phyloP scores from a whole-genome alignment of 64 coral and sea anemone species.

The Dendronephthya gigantea region DNA sequence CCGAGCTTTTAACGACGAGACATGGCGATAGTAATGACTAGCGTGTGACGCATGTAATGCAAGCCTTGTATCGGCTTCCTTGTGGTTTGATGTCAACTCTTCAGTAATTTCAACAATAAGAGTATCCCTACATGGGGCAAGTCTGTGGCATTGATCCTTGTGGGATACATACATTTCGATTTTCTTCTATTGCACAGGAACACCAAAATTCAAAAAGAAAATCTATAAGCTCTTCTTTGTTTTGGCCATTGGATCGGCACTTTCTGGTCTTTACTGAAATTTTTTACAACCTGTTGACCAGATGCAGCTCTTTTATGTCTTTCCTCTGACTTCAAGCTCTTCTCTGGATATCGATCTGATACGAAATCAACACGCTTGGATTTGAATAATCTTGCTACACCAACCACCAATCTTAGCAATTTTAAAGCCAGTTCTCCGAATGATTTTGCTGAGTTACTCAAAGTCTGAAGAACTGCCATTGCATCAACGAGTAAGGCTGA shows the following conservation, averaged over 20 bases:
- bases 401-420: not conserved
- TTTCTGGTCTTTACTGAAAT: not conserved
- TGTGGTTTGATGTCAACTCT: not conserved
- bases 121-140: not conserved
- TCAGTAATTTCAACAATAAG: not conserved
- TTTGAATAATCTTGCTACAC: not conserved
- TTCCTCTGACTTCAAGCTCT: not conserved
- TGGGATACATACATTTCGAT: not conserved
- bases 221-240: not conserved
- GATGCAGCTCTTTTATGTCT: conserved; percentile 1
- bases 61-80: no score
- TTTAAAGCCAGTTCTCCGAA: not conserved
- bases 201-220: conserved; percentile 1
- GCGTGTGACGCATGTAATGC: not conserved
- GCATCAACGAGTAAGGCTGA: not conserved
- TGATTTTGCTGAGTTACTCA: not conserved
- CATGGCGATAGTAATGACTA: not conserved
- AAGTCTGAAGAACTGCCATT: not conserved
- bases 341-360: not conserved
- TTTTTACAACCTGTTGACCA: not conserved
- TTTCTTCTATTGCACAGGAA: not conserved
- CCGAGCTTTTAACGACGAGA: not conserved
- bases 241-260: not conserved
- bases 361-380: conserved; percentile 1
- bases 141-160: not conserved